Base-by-base conservation (phyloP, 2,113 vertebrate species). In the Anarrhichthys ocellatus region DNA sequence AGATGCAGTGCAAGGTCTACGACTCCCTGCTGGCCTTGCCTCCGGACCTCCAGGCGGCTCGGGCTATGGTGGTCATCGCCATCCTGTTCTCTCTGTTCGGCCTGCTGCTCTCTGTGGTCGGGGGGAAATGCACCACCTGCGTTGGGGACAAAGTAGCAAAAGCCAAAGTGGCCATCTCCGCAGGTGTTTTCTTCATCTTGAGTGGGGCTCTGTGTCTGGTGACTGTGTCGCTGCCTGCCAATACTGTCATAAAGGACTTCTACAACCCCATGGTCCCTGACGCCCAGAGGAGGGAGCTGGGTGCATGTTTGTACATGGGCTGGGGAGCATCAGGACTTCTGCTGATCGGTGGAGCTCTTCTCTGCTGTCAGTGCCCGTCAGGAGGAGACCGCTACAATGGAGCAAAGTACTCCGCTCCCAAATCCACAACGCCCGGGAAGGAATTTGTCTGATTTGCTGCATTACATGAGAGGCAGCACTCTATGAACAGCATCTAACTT, bases 121-220 rank as follows among this genome's bases (percentile, higher is more conserved):
- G 97, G 0, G 97, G 96, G 7, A 96, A 98, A 91, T 99, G 97
- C 90, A 98, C 97, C 74, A 96, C 95, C 87, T 99, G 97, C 73
- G 84, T 98, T 15, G 96, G 96, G 61, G 96, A 98, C 6, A 95
- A 96, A 61, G 84, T 87, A 6, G 80, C 95, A 46, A 99, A 98
- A 81, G 96, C 96, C 85, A 95, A 96, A 87, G 95, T 98, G 89
- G 96, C 95, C 73, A 96, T 99, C 27, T 92, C 95, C 5, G 94
- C 96, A 0, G 97, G 97, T 0, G 94, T 96, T 61, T 92, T 97
- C 87, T 97, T 97, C 91, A 63, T 97, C 40, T 90, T 98, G 81
- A 92, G 96, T 1, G 96, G 96, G 5, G 0, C 97, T 82, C 87
- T 97, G 88, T 96, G 92, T 64, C 95, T 98, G 58, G 95, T 97